Percentiles rank a stretch among this genome's conserved stretches.
phyloP scores from a whole-genome alignment of 2,113 vertebrate species.

The Sebastes fasciatus region DNA sequence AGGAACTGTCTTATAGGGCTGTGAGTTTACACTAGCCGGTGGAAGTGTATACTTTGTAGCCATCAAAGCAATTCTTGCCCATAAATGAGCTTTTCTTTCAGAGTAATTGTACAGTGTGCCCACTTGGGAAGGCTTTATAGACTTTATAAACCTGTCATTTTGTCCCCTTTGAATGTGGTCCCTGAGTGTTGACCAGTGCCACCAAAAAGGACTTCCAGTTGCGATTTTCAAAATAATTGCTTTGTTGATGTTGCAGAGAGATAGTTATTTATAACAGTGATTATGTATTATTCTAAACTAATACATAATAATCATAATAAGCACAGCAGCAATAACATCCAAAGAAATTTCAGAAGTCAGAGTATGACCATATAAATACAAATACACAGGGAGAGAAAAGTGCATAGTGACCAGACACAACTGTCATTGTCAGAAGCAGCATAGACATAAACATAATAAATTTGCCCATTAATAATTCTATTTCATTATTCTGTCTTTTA shows the following conservation, averaged over 20 bases:
- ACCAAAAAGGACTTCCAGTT: not conserved
- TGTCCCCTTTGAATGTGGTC: too few relatives aligned
- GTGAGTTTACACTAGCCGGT: slow-evolving; percentile 1
- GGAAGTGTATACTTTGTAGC: not conserved
- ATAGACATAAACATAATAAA: too few relatives aligned
- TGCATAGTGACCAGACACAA: too few relatives aligned
- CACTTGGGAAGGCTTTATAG: not conserved
- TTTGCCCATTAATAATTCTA: too few relatives aligned
- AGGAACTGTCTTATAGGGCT: not conserved
- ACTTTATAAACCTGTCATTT: not conserved
- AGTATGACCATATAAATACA: too few relatives aligned
- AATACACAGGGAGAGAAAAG: too few relatives aligned
- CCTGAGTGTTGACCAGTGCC: not conserved
- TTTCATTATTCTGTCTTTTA: too few relatives aligned
- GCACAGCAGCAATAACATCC: too few relatives aligned
- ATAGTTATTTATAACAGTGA: not conserved
- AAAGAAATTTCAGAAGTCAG: too few relatives aligned
- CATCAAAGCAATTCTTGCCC: not conserved
- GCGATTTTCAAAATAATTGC: not conserved
- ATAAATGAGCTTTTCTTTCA: slow-evolving; percentile 1
- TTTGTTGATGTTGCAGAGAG: not conserved
- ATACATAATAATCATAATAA: not conserved
- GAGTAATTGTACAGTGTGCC: not conserved
- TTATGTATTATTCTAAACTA: not conserved
- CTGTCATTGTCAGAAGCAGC: too few relatives aligned